Evolutionary conservation across 2,113 vertebrate species (phyloP).

Genomic region (Trematocara macrostoma): DNA sequence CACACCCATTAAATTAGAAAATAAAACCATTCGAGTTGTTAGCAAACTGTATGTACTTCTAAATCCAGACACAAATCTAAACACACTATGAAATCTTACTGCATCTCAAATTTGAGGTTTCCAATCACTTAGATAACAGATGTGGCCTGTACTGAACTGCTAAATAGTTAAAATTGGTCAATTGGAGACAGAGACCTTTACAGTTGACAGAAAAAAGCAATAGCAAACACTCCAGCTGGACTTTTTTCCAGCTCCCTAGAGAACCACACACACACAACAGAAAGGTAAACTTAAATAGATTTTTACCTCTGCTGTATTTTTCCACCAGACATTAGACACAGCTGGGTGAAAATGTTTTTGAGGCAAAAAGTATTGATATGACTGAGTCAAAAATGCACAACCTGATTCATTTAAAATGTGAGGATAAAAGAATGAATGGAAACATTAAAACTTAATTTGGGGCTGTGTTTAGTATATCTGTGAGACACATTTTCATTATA

Average conservation of each 20-base stretch:
- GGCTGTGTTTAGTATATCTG: background rate
- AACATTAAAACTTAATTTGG: background rate
- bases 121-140: background rate
- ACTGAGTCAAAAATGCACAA: background rate
- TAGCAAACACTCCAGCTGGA: background rate
- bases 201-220: background rate
- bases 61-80: background rate
- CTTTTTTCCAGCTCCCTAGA: constrained; percentile 6
- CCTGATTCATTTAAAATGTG: background rate
- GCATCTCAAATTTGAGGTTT: background rate
- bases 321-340: background rate
- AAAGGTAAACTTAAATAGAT: background rate
- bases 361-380: background rate
- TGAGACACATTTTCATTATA: background rate
- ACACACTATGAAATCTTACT: background rate
- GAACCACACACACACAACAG: background rate
- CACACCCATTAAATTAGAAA: background rate
- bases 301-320: constrained; percentile 5
- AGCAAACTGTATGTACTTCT: background rate
- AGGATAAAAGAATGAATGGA: background rate
- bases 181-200: background rate
- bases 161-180: background rate
- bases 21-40: background rate
- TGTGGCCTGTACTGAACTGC: background rate
- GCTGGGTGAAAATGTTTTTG: background rate